Evolutionary conservation across 2,888 invertebrate species (phyloP), one percentile per base, ranked within the genome.

Genomic region (Xestobium rufovillosum): DNA sequence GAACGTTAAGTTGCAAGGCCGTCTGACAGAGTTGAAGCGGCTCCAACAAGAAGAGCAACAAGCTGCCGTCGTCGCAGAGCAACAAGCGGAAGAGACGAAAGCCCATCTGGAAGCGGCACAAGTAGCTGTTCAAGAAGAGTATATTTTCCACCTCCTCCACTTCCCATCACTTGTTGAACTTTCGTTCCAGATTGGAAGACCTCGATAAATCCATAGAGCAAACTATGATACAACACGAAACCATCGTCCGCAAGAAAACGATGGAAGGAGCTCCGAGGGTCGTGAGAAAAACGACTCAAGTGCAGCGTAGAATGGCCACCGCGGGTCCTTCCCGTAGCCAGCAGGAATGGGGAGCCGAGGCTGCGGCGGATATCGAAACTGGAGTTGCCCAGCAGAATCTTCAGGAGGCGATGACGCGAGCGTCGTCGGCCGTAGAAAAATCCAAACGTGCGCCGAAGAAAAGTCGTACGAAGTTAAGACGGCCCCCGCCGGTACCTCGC

Each of bases 131-230:
- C 55, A 60, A 43, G 52, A 59, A 26, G 49, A 55, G 58, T 59
- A 47, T 47, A 48, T 45, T 14, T 6, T 1, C 31, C 10, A 10
- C 16, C 19, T 3, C n/a, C 23, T 8, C 4, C 11, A 25, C 12
- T 10, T 3, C 11, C 26, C 33, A 23, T n/a, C 3, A 2, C 9
- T 39, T 39, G 10, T 13, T 10, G 11, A 13, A 11, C 3, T 11
- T 13, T 31, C 9, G 25, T 42, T 41, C 15, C 23, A 56, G 54
- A 19, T 47, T 64, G 26, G 56, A 60, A 17, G 49, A 53, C 26
- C 42, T 65, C 10, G 59, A 57, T 38, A 50, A 55, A 12, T 52
- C 58, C 3, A 41, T 65, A 4, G 60, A 58, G 29, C 56, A 59
- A 44, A 44, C 53, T 2, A 50, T 63, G 14, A 52, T 64, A 9